Base-by-base conservation (phyloP, 2,888 invertebrate species). In the Parelbella ahira region DNA sequence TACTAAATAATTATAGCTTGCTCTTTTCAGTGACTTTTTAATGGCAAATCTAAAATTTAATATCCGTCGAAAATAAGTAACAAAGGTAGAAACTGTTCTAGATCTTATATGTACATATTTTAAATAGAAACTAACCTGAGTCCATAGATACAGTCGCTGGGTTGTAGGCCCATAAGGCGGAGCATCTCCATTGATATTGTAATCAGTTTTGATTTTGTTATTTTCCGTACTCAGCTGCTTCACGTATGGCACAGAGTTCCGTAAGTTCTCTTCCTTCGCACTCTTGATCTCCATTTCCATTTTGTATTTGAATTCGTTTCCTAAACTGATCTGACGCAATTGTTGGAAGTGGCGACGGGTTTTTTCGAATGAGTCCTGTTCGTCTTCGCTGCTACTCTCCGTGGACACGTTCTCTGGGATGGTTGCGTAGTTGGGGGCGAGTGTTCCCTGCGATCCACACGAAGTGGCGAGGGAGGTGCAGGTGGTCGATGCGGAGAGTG, bases 221-320 rank as follows among this genome's bases (percentile, higher is more conserved):
- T 71, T 80, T 54, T 90, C 91, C 48, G 82, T 84, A 46, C 90
- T 90, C 44, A 91, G 74, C 66, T 90, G 90, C 55, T 90, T 82
- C 0, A 90, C 90, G 55, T 86, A 91, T 15, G 91, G 91, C 50
- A 90, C 81, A n/a, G 89, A 86, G 59, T 86, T 89, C 10, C 90
- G 81, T 43, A 91, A 63, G 61, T 91, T 91, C 57, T 90, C 91
- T 37, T 89, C 88, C 53, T 90, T 90, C 15, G 89, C 89, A 51
- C 75, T 80, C 65, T 90, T 90, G 37, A 90, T 90, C 68, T 91
- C 91, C 91, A 91, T 91, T 70, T 91, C 91, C 86, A 88, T 88
- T 58, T 88, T 88, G 71, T 88, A 88, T 76, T 88, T 91, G 55
- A 89, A 90, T 52, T 89, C 89, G 70, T 90, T 90, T 49, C 91